Percentiles rank a stretch among this genome's conserved stretches.
Conservation (phyloP, 2,797 vertebrate genomes). For the Chloroceryle amazona region DNA sequence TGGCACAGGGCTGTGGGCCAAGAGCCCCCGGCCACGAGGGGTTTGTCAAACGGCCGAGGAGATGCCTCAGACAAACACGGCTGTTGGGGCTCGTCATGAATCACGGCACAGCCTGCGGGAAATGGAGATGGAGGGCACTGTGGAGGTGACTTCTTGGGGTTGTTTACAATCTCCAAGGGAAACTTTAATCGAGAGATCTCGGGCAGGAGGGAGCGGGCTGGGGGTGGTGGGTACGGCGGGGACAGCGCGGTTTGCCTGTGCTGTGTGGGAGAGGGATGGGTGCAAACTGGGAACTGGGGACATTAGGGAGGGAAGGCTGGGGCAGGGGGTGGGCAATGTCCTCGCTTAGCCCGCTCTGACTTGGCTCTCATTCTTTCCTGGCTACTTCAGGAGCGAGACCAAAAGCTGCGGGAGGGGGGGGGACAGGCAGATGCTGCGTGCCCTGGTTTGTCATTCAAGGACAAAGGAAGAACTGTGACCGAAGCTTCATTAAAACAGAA, state of each 20-base stretch:
- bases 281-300: neutral
- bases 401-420: neutral
- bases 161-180: neutral
- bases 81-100: neutral
- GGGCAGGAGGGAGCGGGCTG: neutral
- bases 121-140: neutral
- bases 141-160: neutral
- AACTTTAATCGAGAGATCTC: neutral
- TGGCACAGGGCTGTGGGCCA: neutral
- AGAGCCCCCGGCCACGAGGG: neutral
- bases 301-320: neutral
- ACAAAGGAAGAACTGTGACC: accelerated
- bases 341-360: neutral
- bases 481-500: neutral
- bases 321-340: neutral
- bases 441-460: neutral
- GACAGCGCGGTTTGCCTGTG: neutral
- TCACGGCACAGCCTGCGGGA: neutral
- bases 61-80: neutral
- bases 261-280: neutral
- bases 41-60: neutral
- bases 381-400: accelerated
- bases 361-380: neutral
- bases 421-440: neutral
- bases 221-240: accelerated